Base-by-base conservation (phyloP, 2,113 vertebrate species). In the Thalassarche chlororhynchos region DNA sequence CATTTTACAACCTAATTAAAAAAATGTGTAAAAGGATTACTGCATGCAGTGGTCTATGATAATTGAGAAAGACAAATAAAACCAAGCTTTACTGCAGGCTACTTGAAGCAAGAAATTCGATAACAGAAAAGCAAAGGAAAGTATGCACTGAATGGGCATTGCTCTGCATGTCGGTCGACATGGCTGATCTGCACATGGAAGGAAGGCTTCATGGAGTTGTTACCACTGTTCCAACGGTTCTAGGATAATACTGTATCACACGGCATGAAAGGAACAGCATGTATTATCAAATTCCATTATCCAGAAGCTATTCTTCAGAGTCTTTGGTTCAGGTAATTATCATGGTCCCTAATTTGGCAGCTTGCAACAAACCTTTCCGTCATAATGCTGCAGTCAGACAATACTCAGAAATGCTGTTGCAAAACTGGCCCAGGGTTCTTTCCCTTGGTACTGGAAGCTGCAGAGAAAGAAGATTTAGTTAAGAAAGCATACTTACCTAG, bases 1-100 rank as follows among this genome's bases (percentile, higher is more conserved):
- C 72, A 82, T 93, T 96, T 96, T 96, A 91, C 54, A 79, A 93
- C 55, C 25, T 84, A 92, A 93, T 95, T 94, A 95, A 89, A 93
- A 82, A 21, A 89, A 89, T 46, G 54, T 62, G n/a, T 96, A 68
- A 89, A 93, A 84, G 49, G 72, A 81, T 92, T 84, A 84, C 75
- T 93, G 36, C 65, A 64, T 71, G 80, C 77, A 89, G 76, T 64
- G 71, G 55, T 87, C 90, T 95, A 16, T 44, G 89, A 79, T 82
- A 89, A 93, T 36, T 91, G 80, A 87, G 76, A 93, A 76, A 57
- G 57, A 84, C 55, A 94, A 91, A 93, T 60, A 90, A 92, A 70
- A 4, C 29, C 31, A 68, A 72, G 69, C 38, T 84, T 94, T 90
- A 87, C 51, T 84, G 57, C 36, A 78, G 83, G 51, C 34, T 51